Percentiles rank a stretch among this genome's conserved stretches.
Conservation (phyloP, 2,113 vertebrate genomes). For the Bolborhynchus lineola region DNA sequence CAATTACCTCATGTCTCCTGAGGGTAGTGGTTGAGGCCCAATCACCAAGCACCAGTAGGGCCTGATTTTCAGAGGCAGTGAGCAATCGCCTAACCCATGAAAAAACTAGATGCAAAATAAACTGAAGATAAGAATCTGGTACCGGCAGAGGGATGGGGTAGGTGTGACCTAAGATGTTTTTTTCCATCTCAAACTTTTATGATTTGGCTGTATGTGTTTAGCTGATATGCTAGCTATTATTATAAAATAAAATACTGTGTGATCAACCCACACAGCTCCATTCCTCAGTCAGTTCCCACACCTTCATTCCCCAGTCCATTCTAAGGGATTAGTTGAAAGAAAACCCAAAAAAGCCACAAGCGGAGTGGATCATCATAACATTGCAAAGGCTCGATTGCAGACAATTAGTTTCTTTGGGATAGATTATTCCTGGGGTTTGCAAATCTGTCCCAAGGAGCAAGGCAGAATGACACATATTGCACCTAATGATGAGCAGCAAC, state of each 20-base stretch:
- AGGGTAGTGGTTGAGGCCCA: neutral
- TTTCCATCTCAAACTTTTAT: neutral
- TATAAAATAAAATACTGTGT: neutral
- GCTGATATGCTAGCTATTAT: neutral
- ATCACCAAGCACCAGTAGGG: neutral
- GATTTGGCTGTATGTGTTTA: neutral
- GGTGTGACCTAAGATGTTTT: neutral
- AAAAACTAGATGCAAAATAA: neutral
- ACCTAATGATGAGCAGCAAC: neutral
- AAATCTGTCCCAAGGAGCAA: neutral
- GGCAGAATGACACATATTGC: neutral
- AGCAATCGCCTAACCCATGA: neutral
- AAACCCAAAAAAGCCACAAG: neutral
- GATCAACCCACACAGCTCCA: neutral
- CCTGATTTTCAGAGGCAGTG: neutral
- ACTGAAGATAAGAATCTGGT: neutral
- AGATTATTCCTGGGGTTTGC: neutral
- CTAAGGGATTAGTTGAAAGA: neutral
- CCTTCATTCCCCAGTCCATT: neutral
- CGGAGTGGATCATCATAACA: neutral
- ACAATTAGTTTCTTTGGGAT: neutral
- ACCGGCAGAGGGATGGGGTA: neutral
- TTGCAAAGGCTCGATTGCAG: neutral
- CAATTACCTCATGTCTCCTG: too few species aligned
- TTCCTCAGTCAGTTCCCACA: neutral